Conservation (phyloP, 2,113 vertebrate species). For the Haliaeetus leucogaster region DNA sequence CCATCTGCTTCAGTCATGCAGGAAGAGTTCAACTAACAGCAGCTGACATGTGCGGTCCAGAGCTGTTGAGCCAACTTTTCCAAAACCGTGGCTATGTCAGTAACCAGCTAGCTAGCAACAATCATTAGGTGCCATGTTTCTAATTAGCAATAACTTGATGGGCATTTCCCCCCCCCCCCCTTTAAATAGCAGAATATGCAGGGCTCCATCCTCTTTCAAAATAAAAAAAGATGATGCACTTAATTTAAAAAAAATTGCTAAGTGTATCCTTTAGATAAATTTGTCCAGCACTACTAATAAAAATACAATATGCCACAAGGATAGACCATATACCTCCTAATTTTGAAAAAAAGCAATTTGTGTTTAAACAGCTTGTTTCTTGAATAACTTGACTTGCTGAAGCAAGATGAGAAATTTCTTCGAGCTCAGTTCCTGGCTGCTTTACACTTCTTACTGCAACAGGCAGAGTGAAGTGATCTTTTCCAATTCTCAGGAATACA, state of each 20-base stretch:
- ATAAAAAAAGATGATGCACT: background rate
- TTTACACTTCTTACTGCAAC: background rate
- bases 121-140: accelerated
- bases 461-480: background rate
- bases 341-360: background rate
- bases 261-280: background rate
- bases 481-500: background rate
- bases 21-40: background rate
- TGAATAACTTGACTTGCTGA: background rate
- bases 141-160: background rate
- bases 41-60: background rate
- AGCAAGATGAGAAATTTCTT: background rate
- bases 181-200: background rate
- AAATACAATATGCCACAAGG: background rate
- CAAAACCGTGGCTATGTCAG: background rate
- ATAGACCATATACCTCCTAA: background rate
- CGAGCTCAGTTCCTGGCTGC: background rate
- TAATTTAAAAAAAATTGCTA: background rate
- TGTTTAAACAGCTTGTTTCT: background rate
- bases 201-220: background rate
- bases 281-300: background rate
- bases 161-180: no score
- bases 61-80: background rate
- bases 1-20: constrained; percentile 16
- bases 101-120: background rate